Conservation (phyloP, 1,140 invertebrate species). For the Drosophila pallidifrons region DNA sequence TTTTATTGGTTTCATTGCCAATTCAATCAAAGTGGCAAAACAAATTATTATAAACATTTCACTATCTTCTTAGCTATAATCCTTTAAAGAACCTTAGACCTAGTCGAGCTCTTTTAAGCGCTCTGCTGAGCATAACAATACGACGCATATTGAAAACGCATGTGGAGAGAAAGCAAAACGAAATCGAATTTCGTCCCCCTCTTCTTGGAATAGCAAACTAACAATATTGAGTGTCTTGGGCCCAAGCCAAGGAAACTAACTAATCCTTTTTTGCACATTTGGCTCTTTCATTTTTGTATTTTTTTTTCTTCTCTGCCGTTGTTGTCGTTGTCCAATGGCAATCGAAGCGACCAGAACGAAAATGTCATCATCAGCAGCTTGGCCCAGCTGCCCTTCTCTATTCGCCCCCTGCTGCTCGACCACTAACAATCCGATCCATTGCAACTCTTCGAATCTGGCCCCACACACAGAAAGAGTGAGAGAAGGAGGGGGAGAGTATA, state of each 20-base stretch:
- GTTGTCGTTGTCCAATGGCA: slow-evolving; percentile 59
- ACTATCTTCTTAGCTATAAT: not conserved
- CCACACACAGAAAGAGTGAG: slow-evolving; percentile 13
- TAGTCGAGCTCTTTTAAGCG: slow-evolving; percentile 5
- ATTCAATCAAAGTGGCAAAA: not conserved
- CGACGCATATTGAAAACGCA: slow-evolving; percentile 48
- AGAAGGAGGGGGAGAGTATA: slow-evolving; percentile 35
- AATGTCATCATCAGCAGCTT: slow-evolving; percentile 82
- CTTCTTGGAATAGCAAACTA: slow-evolving; percentile 36
- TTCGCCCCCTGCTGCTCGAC: not conserved
- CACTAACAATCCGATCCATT: slow-evolving; percentile 44
- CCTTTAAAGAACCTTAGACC: slow-evolving; percentile 5
- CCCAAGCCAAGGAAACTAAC: slow-evolving; percentile 61
- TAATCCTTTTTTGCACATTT: slow-evolving; percentile 79
- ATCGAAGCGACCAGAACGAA: slow-evolving; percentile 71
- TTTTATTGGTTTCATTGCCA: not conserved
- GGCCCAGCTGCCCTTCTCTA: slow-evolving; percentile 40
- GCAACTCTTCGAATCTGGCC: slow-evolving; percentile 43
- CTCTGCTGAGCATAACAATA: slow-evolving; percentile 20
- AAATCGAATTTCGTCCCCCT: slow-evolving; percentile 66
- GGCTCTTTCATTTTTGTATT: slow-evolving; percentile 16
- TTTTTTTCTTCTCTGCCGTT: not conserved
- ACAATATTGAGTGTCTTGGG: slow-evolving; percentile 58
- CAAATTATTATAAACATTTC: not conserved
- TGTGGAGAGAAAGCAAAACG: slow-evolving; percentile 32